phyloP scores from a whole-genome alignment of 30 jellyfish, hydroid and myxozoan species.

The Aurelia coerulea region DNA sequence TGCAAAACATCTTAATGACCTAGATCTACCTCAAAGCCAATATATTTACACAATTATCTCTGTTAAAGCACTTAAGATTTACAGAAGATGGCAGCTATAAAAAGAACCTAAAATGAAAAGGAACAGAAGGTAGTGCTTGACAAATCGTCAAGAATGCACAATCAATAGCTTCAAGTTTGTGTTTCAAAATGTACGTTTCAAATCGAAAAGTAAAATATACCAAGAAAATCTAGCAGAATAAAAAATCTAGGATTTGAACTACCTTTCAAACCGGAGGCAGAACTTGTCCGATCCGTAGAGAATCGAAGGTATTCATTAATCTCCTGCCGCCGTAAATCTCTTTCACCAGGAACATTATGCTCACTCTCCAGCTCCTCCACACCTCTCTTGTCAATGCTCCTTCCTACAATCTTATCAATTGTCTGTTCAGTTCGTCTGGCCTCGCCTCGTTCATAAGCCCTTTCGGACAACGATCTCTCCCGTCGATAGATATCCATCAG shows the following conservation, averaged over 20 bases:
- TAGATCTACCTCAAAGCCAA: too few relatives aligned
- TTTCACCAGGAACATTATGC: conserved; percentile 10
- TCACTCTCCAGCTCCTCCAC: neutral
- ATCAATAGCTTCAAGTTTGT: too few relatives aligned
- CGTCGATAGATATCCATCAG: conserved; percentile 87
- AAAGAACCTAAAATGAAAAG: too few relatives aligned
- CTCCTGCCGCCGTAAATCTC: conserved; percentile 15
- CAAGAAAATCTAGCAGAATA: too few relatives aligned
- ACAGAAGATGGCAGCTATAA: too few relatives aligned
- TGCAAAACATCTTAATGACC: too few relatives aligned
- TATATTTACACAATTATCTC: too few relatives aligned
- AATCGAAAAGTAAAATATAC: too few relatives aligned
- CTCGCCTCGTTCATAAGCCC: conserved; percentile 44
- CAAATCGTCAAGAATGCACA: too few relatives aligned
- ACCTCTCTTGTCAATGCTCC: conserved; percentile 32
- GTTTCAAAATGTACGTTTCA: too few relatives aligned
- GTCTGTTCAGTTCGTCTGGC: conserved; percentile 35
- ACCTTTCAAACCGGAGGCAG: conserved; percentile 14
- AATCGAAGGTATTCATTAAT: neutral
- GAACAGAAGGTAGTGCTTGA: too few relatives aligned
- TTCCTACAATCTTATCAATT: conserved; percentile 25
- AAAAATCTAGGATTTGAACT: neutral
- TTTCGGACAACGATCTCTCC: conserved; percentile 47
- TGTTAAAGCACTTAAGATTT: too few relatives aligned
- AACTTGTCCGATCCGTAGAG: neutral